Conservation (phyloP, 1,140 invertebrate genomes). For the Bombus sibiricus region DNA sequence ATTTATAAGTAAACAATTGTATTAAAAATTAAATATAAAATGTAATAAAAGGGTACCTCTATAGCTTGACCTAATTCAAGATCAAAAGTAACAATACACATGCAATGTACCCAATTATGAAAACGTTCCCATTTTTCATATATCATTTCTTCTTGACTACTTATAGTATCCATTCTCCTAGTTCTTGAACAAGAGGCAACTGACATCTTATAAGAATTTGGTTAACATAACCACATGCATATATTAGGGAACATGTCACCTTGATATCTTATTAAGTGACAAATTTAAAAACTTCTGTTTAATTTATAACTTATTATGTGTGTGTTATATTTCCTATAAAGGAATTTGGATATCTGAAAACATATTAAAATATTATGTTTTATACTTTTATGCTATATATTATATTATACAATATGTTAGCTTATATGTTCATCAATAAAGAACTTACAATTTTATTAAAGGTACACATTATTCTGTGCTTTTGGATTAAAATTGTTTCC, state of each 20-base stretch:
- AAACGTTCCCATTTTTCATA: constrained; percentile 85
- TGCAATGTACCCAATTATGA: constrained; percentile 97
- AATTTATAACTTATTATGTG: constrained; percentile 1
- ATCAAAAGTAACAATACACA: constrained; percentile 99
- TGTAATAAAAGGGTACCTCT: constrained; percentile 85
- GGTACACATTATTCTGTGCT: constrained; percentile 4
- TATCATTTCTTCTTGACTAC: constrained; percentile 38
- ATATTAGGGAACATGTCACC: constrained; percentile 28
- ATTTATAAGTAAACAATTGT: not conserved
- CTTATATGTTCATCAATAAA: not conserved
- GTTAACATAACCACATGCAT: constrained; percentile 18
- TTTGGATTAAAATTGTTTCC: constrained; percentile 37
- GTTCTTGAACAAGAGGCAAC: constrained; percentile 70
- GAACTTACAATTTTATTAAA: constrained; percentile 53
- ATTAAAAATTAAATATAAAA: constrained; percentile 19
- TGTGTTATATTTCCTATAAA: constrained; percentile 26
- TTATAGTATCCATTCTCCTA: constrained; percentile 50
- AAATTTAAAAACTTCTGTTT: constrained; percentile 13
- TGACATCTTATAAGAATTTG: constrained; percentile 70
- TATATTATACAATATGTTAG: not conserved
- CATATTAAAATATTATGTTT: not conserved
- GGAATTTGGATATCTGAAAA: constrained; percentile 42
- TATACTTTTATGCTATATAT: not conserved
- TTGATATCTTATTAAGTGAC: constrained; percentile 19
- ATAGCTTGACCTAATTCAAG: constrained; percentile 98